phyloP scores from a whole-genome alignment of 2,888 invertebrate species.

The Oeneis ivallda region DNA sequence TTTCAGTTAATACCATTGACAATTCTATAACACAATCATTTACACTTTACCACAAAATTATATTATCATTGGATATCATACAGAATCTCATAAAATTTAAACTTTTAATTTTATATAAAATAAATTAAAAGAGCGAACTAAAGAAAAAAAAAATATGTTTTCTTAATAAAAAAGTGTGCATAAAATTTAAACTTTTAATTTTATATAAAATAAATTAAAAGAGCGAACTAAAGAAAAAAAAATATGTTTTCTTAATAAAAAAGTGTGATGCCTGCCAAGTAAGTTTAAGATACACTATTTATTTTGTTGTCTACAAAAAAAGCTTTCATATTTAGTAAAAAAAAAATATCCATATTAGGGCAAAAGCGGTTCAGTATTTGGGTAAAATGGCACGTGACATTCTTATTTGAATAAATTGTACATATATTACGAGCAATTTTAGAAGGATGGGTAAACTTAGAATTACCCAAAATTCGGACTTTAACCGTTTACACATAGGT shows the following conservation, averaged over 20 bases:
- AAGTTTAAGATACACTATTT: too few relatives aligned
- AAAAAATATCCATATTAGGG: too few relatives aligned
- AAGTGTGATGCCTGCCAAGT: not conserved
- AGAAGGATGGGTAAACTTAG: too few relatives aligned
- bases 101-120: not conserved
- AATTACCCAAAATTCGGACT: too few relatives aligned
- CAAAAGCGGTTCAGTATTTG: too few relatives aligned
- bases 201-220: not conserved
- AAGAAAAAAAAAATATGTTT: too few relatives aligned
- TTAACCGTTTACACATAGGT: too few relatives aligned
- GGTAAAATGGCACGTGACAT: too few relatives aligned
- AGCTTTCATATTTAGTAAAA: not conserved
- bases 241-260: not conserved
- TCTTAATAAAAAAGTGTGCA: not conserved
- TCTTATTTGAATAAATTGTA: too few relatives aligned
- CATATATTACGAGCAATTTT: too few relatives aligned
- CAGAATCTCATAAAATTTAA: not conserved
- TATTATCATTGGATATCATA: not conserved
- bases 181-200: not conserved
- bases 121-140: not conserved
- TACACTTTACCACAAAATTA: not conserved
- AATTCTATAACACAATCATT: constrained; percentile 5
- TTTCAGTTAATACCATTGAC: constrained; percentile 16
- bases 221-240: too few relatives aligned
- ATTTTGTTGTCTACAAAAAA: too few relatives aligned